Evolutionary conservation across 2,113 vertebrate species (phyloP).

Genomic region (Genyomyrus donnyi): DNA sequence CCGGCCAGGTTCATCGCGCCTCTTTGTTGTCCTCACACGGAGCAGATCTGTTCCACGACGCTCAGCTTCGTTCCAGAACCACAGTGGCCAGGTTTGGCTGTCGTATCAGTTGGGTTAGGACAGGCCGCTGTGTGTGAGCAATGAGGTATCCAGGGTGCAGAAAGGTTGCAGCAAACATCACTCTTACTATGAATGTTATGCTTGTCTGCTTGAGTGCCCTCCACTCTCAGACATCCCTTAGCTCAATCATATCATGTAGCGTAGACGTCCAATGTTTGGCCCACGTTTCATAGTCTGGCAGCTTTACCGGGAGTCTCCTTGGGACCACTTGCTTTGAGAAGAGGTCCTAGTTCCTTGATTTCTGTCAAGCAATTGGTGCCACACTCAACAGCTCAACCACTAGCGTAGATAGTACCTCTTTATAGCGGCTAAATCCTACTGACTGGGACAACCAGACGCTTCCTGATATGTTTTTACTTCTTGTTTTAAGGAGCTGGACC

Average conservation of each 20-base stretch:
- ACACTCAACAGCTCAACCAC: neutral
- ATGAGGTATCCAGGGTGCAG: neutral
- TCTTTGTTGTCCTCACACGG: neutral
- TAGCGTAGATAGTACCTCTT: neutral
- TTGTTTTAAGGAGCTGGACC: neutral
- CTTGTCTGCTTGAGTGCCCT: neutral
- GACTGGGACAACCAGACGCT: neutral
- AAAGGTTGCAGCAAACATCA: neutral
- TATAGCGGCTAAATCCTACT: neutral
- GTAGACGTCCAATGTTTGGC: neutral
- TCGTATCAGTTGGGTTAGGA: neutral
- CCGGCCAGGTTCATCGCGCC: neutral
- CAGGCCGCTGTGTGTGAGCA: neutral
- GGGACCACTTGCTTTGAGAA: neutral
- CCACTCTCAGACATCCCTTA: neutral
- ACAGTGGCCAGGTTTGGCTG: neutral
- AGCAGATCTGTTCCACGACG: neutral
- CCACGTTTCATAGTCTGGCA: neutral
- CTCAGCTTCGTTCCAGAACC: neutral
- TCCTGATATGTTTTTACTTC: neutral
- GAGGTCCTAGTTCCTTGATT: neutral
- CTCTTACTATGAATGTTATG: neutral
- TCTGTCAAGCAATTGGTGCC: neutral
- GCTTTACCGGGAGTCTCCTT: neutral
- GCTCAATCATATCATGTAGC: neutral